Base-by-base conservation (phyloP, 2,888 invertebrate genomes). In the Drosophila mimetica region DNA sequence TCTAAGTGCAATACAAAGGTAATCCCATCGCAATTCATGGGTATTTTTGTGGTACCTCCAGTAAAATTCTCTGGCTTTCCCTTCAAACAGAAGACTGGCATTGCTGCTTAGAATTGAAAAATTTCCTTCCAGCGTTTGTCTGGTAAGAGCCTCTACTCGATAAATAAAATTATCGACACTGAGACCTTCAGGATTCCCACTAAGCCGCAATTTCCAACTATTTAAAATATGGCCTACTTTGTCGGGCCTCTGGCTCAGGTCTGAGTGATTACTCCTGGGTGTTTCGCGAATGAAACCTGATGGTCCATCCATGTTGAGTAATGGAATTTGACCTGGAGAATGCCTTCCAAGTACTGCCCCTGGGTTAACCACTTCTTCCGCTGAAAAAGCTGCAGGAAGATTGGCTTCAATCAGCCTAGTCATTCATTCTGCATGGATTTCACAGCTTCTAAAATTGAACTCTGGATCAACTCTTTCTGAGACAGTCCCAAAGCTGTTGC, bases 111-210 rank as follows among this genome's bases (percentile, higher is more conserved):
- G 9, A 18, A 39, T 37, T 8, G 36, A 28, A 28, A 57, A 57
- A 22, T 57, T 48, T 4, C 39, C 28, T 2, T 39, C 47, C 5
- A 48, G 20, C 2, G 47, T 48, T 11, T 48, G 57, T 3, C 14
- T 11, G 0, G 39, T 47, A 8, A 47, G 36, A 1, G 55, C 28
- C 16, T 46, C 46, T 1, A 37, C 37, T 36, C 36, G 7, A 4
- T 48, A 57, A 7, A 55, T 55, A 5, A 55, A 55, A 36, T 54
- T 46, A 4, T 55, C 54, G 1, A 55, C 36, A 8, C 37, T 46
- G 4, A 55, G 9, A 1, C 55, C 55, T 1, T 55, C 47, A 2
- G n/a, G 20, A 11, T n/a, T 28, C 1, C 46, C 47, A 8, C 30
- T 57, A 13, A 47, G 30, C 0, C 54, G 6, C 3, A 54, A 13